Base-by-base conservation (phyloP, 2,888 invertebrate genomes). In the Apamea crenata region DNA sequence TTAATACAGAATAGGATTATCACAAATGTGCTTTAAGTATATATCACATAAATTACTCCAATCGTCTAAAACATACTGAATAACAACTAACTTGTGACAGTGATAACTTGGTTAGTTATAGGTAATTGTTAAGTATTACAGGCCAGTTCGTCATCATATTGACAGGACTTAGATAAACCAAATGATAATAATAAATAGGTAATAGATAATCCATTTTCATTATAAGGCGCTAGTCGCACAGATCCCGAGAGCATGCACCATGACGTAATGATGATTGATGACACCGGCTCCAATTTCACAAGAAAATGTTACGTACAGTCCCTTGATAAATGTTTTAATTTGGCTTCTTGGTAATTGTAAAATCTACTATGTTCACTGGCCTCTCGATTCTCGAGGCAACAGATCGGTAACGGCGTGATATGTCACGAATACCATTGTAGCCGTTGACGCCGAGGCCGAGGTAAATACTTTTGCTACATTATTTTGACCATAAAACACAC, bases 391-490 rank as follows among this genome's bases (percentile, higher is more conserved):
- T 78, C 76, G 82, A 77, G 88, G 68, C 74, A 21, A 66, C 66
- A 74, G 84, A 77, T 75, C 72, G 18, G 72, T 63, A 74, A 74
- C 68, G 71, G 77, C 87, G 88, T 88, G 85, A 87, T 86, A 90
- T 83, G 85, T 74, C 87, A 90, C 81, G 76, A 83, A 83, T 83
- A 74, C 80, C 79, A 81, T 79, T 76, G 72, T 63, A 71, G 44
- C 70, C 40, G n/a, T n/a, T n/a, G n/a, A n/a, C n/a, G n/a, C n/a
- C 71, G 73, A 88, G 82, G 82, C 40, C 85, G 47, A 75, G 40
- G 53, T 77, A 67, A 74, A 25, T 69, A 44, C 29, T 63, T 32
- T 78, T 68, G 32, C 65, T 47, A 50, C 6, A 68, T 66, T 63
- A 74, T 83, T 77, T 77, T 40, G 63, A 32, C 59, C 56, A 72